Evolutionary conservation across 2,113 vertebrate genomes (phyloP).

Genomic region (Pungitius pungitius): DNA sequence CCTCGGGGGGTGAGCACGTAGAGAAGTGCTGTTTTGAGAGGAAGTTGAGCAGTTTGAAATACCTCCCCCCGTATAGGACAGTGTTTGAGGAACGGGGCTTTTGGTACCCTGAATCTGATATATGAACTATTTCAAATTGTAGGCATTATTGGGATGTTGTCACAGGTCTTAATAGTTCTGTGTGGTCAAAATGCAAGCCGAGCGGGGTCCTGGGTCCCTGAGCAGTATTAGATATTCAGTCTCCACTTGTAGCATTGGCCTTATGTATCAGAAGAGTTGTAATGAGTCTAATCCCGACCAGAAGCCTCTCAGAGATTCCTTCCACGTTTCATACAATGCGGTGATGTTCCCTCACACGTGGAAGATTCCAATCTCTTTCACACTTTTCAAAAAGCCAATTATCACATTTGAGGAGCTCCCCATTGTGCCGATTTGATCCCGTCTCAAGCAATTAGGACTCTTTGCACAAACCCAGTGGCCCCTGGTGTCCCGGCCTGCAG

Average conservation of each 20-base stretch:
- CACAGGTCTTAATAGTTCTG: background rate
- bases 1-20: constrained; percentile 18
- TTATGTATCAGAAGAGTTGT: background rate
- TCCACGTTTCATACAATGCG: background rate
- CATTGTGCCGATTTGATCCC: constrained; percentile 30
- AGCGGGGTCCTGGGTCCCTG: background rate
- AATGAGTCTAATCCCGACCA: background rate
- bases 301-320: background rate
- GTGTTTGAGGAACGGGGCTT: constrained; percentile 12
- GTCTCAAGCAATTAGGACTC: constrained; percentile 30
- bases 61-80: constrained; percentile 22
- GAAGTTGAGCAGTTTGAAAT: constrained; percentile 46
- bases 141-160: background rate
- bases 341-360: background rate
- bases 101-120: background rate
- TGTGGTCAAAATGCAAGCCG: constrained; percentile 19
- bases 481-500: background rate
- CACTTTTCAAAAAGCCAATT: constrained; percentile 19
- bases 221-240: background rate
- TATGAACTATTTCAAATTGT: constrained; percentile 7
- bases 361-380: constrained; percentile 13
- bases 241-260: background rate
- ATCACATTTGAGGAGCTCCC: constrained; percentile 15
- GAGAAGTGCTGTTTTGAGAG: constrained; percentile 5
- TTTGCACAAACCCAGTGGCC: constrained; percentile 7